Base-by-base conservation (phyloP, 2,888 invertebrate species). In the Acrobasis repandana region DNA sequence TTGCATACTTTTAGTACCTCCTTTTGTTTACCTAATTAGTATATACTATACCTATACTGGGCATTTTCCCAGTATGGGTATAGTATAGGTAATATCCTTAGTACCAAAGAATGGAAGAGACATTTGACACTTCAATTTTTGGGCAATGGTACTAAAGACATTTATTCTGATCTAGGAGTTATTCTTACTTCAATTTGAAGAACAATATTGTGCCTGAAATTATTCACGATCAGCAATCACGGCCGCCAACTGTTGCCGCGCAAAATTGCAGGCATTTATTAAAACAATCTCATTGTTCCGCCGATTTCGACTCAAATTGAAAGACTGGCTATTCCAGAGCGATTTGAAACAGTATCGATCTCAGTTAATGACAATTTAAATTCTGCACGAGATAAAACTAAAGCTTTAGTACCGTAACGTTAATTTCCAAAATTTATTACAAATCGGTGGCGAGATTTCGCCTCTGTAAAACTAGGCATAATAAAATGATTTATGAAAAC, bases 211-310 rank as follows among this genome's bases (percentile, higher is more conserved):
- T 81, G 79, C 79, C 76, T 77, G 76, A 82, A 81, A 83, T 84
- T 83, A 84, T 83, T 84, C 79, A 79, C 77, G 74, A 75, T 68
- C 70, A 70, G 74, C 79, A 77, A 83, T 83, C 76, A 77, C 70
- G 70, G 70, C 66, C 71, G 67, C 81, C 85, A 85, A 83, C 85
- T 85, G 85, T 77, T 76, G 73, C 79, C 74, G 67, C 73, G 67
- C 77, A 76, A 43, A 83, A 83, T 82, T 73, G 68, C 74, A 71
- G 75, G 74, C 80, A 83, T 83, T 85, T 83, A 85, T 83, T 83
- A 83, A 82, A 84, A 78, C 73, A 75, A 70, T 64, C 70, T 75
- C 76, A 78, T 79, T 83, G 78, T 82, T 78, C 73, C 76, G 77
- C 73, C 76, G 77, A 81, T 76, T 76, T 73, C 69, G 65, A 14